Percentiles rank a stretch among this genome's conserved stretches.
phyloP scores from a whole-genome alignment of 2,888 invertebrate genomes.

The Pediacus dermestoides region DNA sequence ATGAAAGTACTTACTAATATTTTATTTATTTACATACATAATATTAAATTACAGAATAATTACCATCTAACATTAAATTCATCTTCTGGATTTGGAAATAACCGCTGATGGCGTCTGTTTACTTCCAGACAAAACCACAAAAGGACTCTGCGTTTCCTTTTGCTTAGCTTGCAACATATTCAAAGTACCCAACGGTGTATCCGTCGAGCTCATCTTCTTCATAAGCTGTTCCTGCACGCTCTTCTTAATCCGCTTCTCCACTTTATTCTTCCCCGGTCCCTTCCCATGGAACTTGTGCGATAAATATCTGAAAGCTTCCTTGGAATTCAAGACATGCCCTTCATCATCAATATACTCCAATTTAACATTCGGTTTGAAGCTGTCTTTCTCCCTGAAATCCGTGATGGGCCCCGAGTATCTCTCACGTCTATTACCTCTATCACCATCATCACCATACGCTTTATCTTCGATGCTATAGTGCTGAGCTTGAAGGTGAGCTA shows the following conservation, averaged over 20 bases:
- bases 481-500: constrained; percentile 73
- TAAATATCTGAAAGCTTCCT: constrained; percentile 86
- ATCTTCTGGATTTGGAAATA: constrained; percentile 45
- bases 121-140: constrained; percentile 86
- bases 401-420: constrained; percentile 79
- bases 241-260: constrained; percentile 94
- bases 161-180: constrained; percentile 94
- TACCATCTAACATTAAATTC: no score
- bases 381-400: constrained; percentile 89
- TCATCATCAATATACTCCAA: constrained; percentile 97
- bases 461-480: constrained; percentile 80
- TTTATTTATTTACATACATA: no score
- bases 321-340: constrained; percentile 85
- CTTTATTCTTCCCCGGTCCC: constrained; percentile 97
- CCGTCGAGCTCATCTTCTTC: constrained; percentile 97
- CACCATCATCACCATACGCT: constrained; percentile 70
- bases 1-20: no score
- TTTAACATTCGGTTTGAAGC: constrained; percentile 90
- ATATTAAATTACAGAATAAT: no score
- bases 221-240: constrained; percentile 89
- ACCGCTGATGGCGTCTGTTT: constrained; percentile 60
- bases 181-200: constrained; percentile 93
- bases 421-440: constrained; percentile 63
- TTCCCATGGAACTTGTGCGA: constrained; percentile 99
- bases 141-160: constrained; percentile 89